phyloP scores from a whole-genome alignment of 2,797 vertebrate species.

The Mormyrus proboscirostris region DNA sequence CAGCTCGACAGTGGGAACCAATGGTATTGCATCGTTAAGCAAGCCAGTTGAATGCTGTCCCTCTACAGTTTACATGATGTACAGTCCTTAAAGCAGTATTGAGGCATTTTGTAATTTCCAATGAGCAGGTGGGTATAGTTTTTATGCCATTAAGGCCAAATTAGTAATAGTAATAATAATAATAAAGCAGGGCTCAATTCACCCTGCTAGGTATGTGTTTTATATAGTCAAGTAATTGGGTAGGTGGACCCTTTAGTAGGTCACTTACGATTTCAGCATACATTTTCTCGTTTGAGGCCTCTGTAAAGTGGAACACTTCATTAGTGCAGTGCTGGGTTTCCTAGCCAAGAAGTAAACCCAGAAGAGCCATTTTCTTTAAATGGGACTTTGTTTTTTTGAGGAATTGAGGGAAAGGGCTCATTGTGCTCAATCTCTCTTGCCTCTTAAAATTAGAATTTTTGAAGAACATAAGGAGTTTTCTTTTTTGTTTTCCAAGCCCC shows the following conservation, averaged over 20 bases:
- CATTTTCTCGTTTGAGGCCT: neutral
- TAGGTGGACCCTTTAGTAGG: neutral
- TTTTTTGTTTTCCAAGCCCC: neutral
- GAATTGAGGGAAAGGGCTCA: neutral
- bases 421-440: neutral
- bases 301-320: neutral
- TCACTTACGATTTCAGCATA: neutral
- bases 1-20: neutral
- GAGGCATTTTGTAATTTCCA: neutral
- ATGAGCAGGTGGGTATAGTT: constrained; percentile 17
- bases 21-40: neutral
- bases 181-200: neutral
- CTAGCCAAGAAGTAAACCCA: neutral
- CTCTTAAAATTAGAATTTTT: neutral
- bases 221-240: neutral
- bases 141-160: neutral
- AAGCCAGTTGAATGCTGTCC: neutral
- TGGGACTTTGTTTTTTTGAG: neutral
- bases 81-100: neutral
- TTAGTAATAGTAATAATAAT: neutral
- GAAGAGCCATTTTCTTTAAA: neutral
- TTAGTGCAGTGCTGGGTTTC: neutral
- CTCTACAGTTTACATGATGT: neutral
- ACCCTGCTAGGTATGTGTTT: neutral
- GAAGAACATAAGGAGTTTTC: neutral